phyloP scores from a whole-genome alignment of 2,888 invertebrate species.

The Caprella mutica region DNA sequence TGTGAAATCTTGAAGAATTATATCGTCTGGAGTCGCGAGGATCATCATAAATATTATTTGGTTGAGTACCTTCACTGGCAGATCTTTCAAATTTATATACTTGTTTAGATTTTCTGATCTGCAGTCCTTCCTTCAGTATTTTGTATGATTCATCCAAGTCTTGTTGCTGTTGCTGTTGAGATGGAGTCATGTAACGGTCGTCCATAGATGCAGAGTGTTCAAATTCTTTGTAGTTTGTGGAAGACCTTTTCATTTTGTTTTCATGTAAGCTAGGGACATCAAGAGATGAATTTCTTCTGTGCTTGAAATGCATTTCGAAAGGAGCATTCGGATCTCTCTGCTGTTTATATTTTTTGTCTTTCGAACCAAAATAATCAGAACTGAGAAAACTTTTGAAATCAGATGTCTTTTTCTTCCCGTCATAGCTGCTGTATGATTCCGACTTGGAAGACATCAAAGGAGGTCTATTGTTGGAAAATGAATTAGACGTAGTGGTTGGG shows the following conservation, averaged over 20 bases:
- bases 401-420: background rate
- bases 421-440: constrained; percentile 1
- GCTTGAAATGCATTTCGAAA: constrained; percentile 8
- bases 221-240: constrained; percentile 2
- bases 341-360: background rate
- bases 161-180: background rate
- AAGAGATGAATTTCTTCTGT: constrained; percentile 7
- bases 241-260: background rate
- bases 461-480: background rate
- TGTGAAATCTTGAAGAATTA: background rate
- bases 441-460: constrained; percentile 1
- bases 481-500: background rate
- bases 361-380: background rate
- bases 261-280: background rate
- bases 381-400: background rate
- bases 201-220: background rate
- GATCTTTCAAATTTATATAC: constrained; percentile 5
- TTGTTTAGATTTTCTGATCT: background rate
- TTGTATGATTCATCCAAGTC: constrained; percentile 4
- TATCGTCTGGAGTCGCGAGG: background rate
- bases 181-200: background rate
- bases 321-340: constrained; percentile 4
- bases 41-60: too few species aligned
- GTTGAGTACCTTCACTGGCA: background rate
- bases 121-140: constrained; percentile 3